A percentile compares a stretch with the other conserved stretches of the same genome.
These are phyloP conservation scores for Coilia nasus DNA, from an alignment of 2,797 vertebrate species.

Conservation along the genomic window DNA sequence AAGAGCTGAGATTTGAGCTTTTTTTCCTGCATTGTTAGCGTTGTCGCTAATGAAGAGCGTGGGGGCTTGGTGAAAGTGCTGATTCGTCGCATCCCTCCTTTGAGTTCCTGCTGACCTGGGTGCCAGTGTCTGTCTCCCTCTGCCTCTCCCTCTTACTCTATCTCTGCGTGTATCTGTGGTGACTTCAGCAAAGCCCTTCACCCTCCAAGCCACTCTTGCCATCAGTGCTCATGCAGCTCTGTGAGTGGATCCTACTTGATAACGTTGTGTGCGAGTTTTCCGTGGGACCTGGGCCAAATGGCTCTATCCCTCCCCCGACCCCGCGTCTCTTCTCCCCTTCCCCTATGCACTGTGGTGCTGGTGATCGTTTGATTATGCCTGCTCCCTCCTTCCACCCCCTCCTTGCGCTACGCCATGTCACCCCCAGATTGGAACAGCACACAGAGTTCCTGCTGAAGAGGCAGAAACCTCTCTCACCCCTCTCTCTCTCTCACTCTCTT, in stretches of 20 bases:
- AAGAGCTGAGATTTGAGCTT: constrained; percentile 22
- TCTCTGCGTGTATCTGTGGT: constrained; percentile 23
- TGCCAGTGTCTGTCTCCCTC: constrained; percentile 36
- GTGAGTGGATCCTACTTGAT: neutral
- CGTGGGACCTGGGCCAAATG: neutral
- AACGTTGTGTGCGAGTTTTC: neutral
- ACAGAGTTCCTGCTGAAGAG: constrained; percentile 55
- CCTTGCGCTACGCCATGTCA: neutral
- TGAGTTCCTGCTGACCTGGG: constrained; percentile 55
- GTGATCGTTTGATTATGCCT: constrained; percentile 45
- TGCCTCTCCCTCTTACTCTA: constrained; percentile 12
- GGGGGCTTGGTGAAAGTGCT: constrained; percentile 44
- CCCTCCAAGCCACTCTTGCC: constrained; percentile 19
- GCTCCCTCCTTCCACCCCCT: constrained; percentile 25
- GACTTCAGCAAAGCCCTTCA: neutral
- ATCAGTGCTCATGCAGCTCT: neutral
- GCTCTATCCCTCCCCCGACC: neutral
- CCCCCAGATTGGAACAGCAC: constrained; percentile 48
- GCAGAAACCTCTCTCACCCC: constrained; percentile 37
- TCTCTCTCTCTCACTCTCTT: constrained; percentile 24
- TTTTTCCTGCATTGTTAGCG: constrained; percentile 22
- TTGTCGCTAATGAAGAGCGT: constrained; percentile 43
- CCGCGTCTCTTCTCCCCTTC: neutral
- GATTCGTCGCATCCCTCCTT: constrained; percentile 49
- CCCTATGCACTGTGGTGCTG: constrained; percentile 17